Percentiles rank a stretch among this genome's conserved stretches.
These are phyloP conservation scores for Sceloporus undulatus DNA, from an alignment of 2,113 vertebrate species.

Conservation along the genomic window DNA sequence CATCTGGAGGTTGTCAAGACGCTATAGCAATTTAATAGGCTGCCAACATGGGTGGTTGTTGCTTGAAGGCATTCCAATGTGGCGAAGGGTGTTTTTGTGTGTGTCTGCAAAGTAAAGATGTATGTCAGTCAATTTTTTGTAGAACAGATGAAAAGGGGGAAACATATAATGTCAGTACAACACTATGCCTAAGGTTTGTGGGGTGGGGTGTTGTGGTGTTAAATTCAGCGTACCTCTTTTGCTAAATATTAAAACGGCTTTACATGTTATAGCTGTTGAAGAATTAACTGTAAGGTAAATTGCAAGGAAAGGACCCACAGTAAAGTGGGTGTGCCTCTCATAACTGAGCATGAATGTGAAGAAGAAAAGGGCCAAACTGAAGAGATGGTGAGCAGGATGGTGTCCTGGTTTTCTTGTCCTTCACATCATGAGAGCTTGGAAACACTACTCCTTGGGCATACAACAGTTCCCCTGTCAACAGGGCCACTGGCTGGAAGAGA, in stretches of 20 bases:
- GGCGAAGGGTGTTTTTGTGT: constrained; percentile 42
- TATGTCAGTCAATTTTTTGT: constrained; percentile 28
- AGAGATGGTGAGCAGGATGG: not conserved
- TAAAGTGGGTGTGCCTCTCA: not conserved
- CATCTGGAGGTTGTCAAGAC: constrained; percentile 66
- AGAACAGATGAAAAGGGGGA: constrained; percentile 11
- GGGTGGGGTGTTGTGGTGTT: not conserved
- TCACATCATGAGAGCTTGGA: not conserved
- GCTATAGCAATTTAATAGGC: constrained; percentile 66
- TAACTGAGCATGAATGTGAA: not conserved
- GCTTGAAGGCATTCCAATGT: constrained; percentile 63
- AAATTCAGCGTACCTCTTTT: not conserved
- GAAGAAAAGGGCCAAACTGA: not conserved
- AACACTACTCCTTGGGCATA: too few species aligned
- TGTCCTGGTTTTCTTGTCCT: not conserved
- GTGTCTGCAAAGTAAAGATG: constrained; percentile 33
- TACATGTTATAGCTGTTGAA: constrained; percentile 15
- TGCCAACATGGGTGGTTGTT: constrained; percentile 71
- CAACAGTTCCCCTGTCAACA: not conserved
- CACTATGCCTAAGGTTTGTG: not conserved
- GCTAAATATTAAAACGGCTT: constrained; percentile 27
- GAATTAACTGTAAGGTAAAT: constrained; percentile 6
- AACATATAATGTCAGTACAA: constrained; percentile 10
- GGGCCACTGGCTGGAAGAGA: too few species aligned
- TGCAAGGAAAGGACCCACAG: not conserved